Percentiles rank a stretch among this genome's conserved stretches.
These are phyloP conservation scores for Agonopterix alstromeriana DNA, from an alignment of 2,888 invertebrate species.

Conservation along the genomic window DNA sequence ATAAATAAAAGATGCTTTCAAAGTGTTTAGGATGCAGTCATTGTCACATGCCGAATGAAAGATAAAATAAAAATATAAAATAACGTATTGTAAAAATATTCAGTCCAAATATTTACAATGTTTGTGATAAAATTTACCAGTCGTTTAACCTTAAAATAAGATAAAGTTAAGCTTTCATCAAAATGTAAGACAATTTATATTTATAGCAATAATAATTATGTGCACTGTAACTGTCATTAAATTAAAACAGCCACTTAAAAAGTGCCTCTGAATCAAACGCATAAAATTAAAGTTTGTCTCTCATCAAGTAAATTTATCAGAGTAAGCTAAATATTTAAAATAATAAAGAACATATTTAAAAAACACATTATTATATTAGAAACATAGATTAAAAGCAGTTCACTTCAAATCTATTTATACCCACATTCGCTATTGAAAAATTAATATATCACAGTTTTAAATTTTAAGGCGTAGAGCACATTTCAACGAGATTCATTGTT, in stretches of 20 bases:
- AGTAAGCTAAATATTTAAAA: constrained; percentile 22
- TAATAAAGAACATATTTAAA: constrained; percentile 16
- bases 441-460: constrained; percentile 31
- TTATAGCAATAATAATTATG: constrained; percentile 44
- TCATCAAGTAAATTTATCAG: constrained; percentile 25
- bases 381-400: constrained; percentile 21
- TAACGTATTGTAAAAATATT: constrained; percentile 25
- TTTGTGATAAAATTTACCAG: constrained; percentile 67
- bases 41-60: constrained; percentile 17
- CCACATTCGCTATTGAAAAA: constrained; percentile 26
- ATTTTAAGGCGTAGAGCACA: constrained; percentile 48
- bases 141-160: constrained; percentile 33
- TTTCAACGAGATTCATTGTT: constrained; percentile 49
- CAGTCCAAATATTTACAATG: constrained; percentile 67
- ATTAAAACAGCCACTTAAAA: constrained; percentile 52
- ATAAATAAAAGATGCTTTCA: constrained; percentile 14
- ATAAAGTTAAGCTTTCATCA: constrained; percentile 47
- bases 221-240: constrained; percentile 37
- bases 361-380: constrained; percentile 8
- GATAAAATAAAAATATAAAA: constrained; percentile 4
- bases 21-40: constrained; percentile 20
- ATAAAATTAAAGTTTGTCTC: constrained; percentile 38
- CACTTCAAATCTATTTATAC: constrained; percentile 26
- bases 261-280: constrained; percentile 60
- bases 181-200: constrained; percentile 26